Conservation (phyloP, 2,797 vertebrate genomes). For the Pseudochromis fuscus region DNA sequence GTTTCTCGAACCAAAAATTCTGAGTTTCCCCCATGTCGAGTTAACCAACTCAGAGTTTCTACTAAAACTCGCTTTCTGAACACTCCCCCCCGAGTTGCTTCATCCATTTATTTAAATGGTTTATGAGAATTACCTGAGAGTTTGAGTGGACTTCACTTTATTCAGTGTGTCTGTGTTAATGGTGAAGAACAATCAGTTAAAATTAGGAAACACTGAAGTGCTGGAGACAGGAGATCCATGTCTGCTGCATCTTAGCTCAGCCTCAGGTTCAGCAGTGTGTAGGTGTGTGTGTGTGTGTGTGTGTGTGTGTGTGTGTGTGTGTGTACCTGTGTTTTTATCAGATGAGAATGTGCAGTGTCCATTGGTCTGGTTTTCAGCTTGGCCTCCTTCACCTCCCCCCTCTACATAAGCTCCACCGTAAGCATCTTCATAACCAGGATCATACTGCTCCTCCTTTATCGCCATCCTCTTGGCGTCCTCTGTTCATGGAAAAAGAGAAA, state of each 20-base stretch:
- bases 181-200: neutral
- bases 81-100: no score
- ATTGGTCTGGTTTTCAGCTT: constrained; percentile 60
- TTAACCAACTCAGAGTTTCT: no score
- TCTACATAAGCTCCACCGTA: constrained; percentile 89
- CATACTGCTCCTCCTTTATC: constrained; percentile 97
- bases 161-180: neutral
- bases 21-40: no score
- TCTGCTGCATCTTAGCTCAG: neutral
- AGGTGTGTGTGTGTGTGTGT: constrained; percentile 76
- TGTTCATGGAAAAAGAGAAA: constrained; percentile 63
- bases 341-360: constrained; percentile 87
- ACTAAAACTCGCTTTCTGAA: no score
- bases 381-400: constrained; percentile 59
- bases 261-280: neutral
- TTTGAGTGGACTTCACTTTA: neutral
- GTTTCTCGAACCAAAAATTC: no score
- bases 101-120: no score
- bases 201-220: neutral
- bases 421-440: constrained; percentile 96
- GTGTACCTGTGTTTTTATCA: constrained; percentile 83
- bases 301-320: constrained; percentile 82
- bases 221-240: neutral
- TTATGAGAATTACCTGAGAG: no score
- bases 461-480: constrained; percentile 98